These are phyloP conservation scores for Petromus typicus DNA, from an alignment of 2,113 vertebrate genomes.

Conservation along the genomic window DNA sequence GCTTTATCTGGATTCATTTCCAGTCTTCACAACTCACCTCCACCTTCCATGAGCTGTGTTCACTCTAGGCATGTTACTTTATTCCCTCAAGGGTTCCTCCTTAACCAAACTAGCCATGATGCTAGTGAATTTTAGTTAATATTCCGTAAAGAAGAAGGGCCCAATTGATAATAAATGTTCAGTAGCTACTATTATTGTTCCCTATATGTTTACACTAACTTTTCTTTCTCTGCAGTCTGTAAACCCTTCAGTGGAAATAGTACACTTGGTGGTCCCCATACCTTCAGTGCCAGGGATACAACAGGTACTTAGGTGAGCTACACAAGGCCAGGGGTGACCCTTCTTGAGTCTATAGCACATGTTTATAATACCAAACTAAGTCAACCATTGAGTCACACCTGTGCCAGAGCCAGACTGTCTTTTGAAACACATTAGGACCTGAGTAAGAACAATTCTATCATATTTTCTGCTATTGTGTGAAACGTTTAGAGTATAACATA, in stretches of 20 bases:
- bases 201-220: neutral
- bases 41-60: neutral
- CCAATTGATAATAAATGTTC: neutral
- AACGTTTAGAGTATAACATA: neutral
- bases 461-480: neutral
- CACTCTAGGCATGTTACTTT: neutral
- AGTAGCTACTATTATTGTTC: neutral
- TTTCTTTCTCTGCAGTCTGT: neutral
- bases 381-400: neutral
- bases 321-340: neutral
- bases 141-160: neutral
- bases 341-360: neutral
- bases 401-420: neutral
- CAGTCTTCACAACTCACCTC: neutral
- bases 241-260: neutral
- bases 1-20: neutral
- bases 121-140: neutral
- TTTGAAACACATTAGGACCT: neutral
- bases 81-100: neutral
- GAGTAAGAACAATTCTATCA: neutral
- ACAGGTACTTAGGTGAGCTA: neutral
- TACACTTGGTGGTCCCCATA: neutral
- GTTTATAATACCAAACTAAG: neutral
- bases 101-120: neutral
- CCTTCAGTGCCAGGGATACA: neutral